Evolutionary conservation across 2,888 invertebrate species (phyloP).

Genomic region (Amiota communis): DNA sequence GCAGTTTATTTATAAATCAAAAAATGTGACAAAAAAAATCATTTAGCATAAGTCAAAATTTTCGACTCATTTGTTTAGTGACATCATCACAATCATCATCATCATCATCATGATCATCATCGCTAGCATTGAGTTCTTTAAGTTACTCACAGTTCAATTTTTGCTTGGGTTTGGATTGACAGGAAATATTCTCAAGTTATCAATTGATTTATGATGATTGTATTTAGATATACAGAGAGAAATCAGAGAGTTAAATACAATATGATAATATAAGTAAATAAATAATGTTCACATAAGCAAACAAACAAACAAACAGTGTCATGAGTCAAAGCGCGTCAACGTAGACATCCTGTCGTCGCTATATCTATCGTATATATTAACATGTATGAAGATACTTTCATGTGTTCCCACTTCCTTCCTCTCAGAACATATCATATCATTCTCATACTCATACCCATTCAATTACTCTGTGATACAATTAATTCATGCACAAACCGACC

Average conservation of each 20-base stretch:
- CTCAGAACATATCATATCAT: too few species aligned
- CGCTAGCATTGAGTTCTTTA: too few species aligned
- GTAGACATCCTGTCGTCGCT: constrained; percentile 20
- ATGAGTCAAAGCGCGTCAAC: not conserved
- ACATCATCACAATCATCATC: not conserved
- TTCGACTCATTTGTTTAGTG: not conserved
- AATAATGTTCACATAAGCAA: not conserved
- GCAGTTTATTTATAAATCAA: constrained; percentile 5
- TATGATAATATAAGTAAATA: too few species aligned
- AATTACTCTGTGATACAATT: not conserved
- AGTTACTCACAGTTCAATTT: too few species aligned
- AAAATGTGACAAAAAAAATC: not conserved
- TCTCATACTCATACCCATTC: too few species aligned
- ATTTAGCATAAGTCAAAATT: too few species aligned
- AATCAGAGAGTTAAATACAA: too few species aligned
- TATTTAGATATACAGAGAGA: too few species aligned
- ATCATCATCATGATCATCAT: not conserved
- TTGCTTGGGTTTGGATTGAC: not conserved
- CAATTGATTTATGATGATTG: constrained; percentile 6
- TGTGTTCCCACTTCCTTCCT: not conserved
- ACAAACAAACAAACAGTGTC: not conserved
- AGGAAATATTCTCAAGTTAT: constrained; percentile 12
- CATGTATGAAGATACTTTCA: not conserved
- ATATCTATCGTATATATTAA: not conserved
- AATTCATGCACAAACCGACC: not conserved